phyloP scores from a whole-genome alignment of 2,113 vertebrate species.

The Parus major region DNA sequence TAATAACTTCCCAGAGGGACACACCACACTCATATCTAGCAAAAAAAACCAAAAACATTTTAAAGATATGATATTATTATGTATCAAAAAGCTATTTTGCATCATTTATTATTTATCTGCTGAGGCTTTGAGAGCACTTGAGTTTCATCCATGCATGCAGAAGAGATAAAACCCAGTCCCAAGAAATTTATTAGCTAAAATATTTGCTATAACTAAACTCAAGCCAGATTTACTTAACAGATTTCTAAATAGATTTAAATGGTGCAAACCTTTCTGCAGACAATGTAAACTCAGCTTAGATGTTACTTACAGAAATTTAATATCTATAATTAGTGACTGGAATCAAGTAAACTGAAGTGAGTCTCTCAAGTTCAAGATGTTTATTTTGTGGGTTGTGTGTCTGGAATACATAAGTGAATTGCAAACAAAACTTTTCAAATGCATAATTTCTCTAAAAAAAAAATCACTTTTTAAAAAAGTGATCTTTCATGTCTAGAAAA shows the following conservation, averaged over 20 bases:
- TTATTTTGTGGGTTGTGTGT: neutral
- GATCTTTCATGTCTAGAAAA: neutral
- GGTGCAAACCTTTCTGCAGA: conserved; percentile 5
- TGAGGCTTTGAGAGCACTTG: conserved; percentile 18
- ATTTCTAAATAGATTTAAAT: conserved; percentile 51
- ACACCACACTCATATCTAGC: neutral
- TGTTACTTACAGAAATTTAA: neutral
- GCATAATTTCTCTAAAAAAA: neutral
- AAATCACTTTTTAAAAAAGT: neutral
- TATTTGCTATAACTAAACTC: conserved; percentile 43
- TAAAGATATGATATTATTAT: conserved; percentile 43
- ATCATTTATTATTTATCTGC: conserved; percentile 63
- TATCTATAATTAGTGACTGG: neutral
- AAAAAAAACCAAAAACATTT: neutral
- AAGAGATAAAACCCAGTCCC: neutral
- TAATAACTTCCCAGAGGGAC: conserved; percentile 45
- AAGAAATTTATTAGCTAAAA: conserved; percentile 38
- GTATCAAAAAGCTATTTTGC: conserved; percentile 53
- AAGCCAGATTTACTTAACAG: conserved; percentile 27
- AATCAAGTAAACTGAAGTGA: neutral
- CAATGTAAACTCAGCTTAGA: conserved; percentile 11
- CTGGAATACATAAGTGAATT: neutral
- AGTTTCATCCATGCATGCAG: neutral
- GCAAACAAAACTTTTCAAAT: neutral
- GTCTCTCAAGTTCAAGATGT: neutral